phyloP scores from a whole-genome alignment of 2,888 invertebrate genomes.

The Ashinkailepas kermadecensis region DNA sequence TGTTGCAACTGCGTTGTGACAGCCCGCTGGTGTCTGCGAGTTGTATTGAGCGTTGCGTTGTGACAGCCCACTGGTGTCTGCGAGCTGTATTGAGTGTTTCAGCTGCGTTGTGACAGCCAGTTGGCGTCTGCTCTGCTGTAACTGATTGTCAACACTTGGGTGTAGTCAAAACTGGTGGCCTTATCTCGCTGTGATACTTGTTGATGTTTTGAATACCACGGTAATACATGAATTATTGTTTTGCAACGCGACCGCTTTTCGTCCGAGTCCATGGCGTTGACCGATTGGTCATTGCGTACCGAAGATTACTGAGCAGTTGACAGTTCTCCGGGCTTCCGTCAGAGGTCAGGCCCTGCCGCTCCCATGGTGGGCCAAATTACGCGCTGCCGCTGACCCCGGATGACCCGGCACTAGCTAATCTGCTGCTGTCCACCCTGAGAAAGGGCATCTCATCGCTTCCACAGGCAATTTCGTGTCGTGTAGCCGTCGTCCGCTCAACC shows the following conservation, averaged over 20 bases:
- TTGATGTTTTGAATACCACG: not conserved
- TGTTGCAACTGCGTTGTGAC: not conserved
- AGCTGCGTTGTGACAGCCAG: not conserved
- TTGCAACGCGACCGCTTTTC: no score
- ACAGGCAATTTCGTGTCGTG: not conserved
- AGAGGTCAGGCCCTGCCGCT: not conserved
- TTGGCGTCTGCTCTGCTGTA: not conserved
- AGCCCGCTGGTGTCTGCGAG: not conserved
- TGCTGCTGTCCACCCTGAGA: not conserved
- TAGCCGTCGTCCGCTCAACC: not conserved
- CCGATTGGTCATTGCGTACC: no score
- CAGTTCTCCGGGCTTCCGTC: not conserved
- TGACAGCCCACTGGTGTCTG: not conserved
- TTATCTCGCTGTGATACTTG: slow-evolving; percentile 8
- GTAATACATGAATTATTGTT: not conserved
- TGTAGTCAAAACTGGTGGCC: not conserved
- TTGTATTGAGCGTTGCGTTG: not conserved
- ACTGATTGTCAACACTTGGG: not conserved
- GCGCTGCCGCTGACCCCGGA: not conserved
- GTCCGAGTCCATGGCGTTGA: no score
- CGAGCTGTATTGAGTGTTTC: no score
- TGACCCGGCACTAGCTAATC: not conserved
- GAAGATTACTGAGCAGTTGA: not conserved
- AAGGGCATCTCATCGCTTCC: not conserved
- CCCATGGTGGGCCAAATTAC: not conserved